phyloP scores from a whole-genome alignment of 1,140 invertebrate genomes.

The Chlorops oryzae region DNA sequence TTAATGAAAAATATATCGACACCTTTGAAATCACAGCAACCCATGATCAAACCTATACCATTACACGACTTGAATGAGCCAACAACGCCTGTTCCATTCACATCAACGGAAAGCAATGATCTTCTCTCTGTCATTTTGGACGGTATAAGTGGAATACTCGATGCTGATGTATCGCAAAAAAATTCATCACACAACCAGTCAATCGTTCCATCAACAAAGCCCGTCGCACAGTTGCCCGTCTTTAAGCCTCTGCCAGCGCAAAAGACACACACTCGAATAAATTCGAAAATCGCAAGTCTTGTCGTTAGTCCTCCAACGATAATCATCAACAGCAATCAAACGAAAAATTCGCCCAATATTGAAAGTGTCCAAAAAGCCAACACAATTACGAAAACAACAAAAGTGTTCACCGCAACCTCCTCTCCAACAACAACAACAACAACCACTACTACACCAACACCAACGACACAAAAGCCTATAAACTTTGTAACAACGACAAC shows the following conservation, averaged over 20 bases:
- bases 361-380: conserved; percentile 3
- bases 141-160: too few species aligned
- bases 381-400: conserved; percentile 11
- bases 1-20: too few species aligned
- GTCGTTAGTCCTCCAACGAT: conserved; percentile 27
- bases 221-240: conserved; percentile 27
- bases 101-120: too few species aligned
- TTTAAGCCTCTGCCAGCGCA: conserved; percentile 31
- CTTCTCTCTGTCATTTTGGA: too few species aligned
- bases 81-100: too few species aligned
- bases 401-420: conserved; percentile 14
- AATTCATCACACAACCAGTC: too few species aligned
- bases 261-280: conserved; percentile 35
- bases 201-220: conserved; percentile 9
- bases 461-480: not conserved
- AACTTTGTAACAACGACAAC: conserved; percentile 4
- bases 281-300: conserved; percentile 39
- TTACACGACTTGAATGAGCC: too few species aligned
- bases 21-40: too few species aligned
- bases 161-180: too few species aligned
- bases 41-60: too few species aligned
- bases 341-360: conserved; percentile 10
- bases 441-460: not conserved
- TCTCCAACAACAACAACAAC: conserved; percentile 8
- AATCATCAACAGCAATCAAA: conserved; percentile 11